Evolutionary conservation across 2,888 invertebrate species (phyloP), one percentile per base, ranked within the genome.

Genomic region (Tenthredo distinguenda): DNA sequence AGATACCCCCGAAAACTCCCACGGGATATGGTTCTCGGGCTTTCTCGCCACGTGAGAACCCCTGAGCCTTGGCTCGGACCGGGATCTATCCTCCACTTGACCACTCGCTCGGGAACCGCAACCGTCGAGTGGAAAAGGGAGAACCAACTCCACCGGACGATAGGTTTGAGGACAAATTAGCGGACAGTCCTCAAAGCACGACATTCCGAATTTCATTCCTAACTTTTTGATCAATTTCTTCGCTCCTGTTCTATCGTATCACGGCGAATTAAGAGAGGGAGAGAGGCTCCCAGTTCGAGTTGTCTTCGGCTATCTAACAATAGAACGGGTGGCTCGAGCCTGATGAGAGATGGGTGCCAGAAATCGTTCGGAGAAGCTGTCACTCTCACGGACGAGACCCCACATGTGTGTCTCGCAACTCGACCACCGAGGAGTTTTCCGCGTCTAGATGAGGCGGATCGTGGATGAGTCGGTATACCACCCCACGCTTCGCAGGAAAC

Each of bases 331-430:
- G 87, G 34, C 68, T 7, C 7, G 87, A 87, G 88, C 87, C 86
- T 89, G 86, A 87, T 87, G 87, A 86, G 87, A 87, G 87, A 87
- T 88, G 87, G 86, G 87, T 87, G 87, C 87, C 74, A 90, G 89
- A 90, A 90, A 90, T 90, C 89, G 90, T 90, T 88, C 87, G 86
- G 87, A 87, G 87, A 86, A 86, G 87, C 86, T 89, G 89, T 89
- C 88, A 86, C 87, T 74, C 86, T 72, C 79, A 15, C 37, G 2
- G 47, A 47, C 15, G 12, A 47, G 15, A 43, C 40, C 40, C 40
- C 10, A 83, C 85, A 85, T 85, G 71, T 83, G 83, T 83, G 83
- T 83, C 47, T 31, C 31, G 82, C 10, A 9, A 81, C 68, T 71
- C 68, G 68, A 62, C 40, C 81, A 81, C 62, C 62, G 79, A 68